Evolutionary conservation across 2,888 invertebrate genomes (phyloP), one percentile per base, ranked within the genome.

Genomic region (Macrosiphum euphorbiae): DNA sequence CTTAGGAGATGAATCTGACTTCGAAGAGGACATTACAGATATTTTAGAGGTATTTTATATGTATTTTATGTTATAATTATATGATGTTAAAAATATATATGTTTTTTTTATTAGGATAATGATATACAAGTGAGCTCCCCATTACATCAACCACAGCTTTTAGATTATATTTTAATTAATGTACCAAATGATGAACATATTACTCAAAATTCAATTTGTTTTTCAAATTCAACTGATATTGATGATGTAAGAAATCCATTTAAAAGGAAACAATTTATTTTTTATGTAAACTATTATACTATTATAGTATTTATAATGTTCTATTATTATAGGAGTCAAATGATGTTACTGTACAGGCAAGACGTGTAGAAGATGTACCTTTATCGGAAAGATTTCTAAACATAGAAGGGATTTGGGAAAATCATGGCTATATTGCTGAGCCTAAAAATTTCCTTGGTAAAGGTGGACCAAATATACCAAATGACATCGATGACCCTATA

Each of bases 401-500:
- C 3, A 1, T 85, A 26, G 85, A 85, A 85, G 44, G 58, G 8
- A 61, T 61, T 26, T 61, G 58, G 58, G 28, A 61, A 61, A 61
- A 61, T 61, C 58, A 61, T 85, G 85, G 85, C 0, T 85, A 41
- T 85, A 85, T 85, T 85, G 8, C 44, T 85, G 8, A 85, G 85
- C 85, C 44, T 85, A 26, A 67, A 92, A 94, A 89, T 87, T 87
- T 87, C 41, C 50, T 7, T 26, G 50, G 87, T n/a, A 50, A 13
- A 87, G 26, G 13, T n/a, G 87, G 87, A n/a, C 87, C 87, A 41
- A 87, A 87, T 87, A 13, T 50, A 50, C 50, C 26, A 58, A 13
- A 41, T 26, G 3, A 88, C 24, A 78, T 26, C 16, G 58, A 88
- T 44, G 26, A 58, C 20, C 58, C 88, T 35, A 13, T 88, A 11